These are phyloP conservation scores for Drosophila anomalipes DNA, from an alignment of 2,888 invertebrate species.

Conservation along the genomic window DNA sequence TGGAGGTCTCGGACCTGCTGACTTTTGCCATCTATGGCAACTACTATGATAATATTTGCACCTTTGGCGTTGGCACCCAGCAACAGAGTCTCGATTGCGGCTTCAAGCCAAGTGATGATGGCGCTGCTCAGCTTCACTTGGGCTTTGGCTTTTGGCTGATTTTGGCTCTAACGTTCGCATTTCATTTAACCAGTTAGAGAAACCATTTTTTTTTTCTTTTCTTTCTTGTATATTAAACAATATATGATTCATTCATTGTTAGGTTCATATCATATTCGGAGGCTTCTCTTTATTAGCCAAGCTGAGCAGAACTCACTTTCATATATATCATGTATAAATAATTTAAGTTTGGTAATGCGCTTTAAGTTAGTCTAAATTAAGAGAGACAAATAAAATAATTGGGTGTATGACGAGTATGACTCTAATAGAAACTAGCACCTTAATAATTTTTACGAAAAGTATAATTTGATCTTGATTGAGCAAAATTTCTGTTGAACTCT, in stretches of 20 bases:
- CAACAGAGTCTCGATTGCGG: conserved; percentile 50
- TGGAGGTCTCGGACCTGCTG: conserved; percentile 59
- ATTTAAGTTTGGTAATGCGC: not conserved
- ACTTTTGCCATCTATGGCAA: conserved; percentile 81
- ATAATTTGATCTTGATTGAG: not conserved
- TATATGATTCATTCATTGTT: too few species aligned
- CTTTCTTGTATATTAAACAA: not conserved
- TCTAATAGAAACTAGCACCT: not conserved
- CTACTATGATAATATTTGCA: conserved; percentile 71
- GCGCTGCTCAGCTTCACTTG: conserved; percentile 17
- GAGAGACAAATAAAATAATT: not conserved
- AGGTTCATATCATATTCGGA: not conserved
- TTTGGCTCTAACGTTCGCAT: not conserved
- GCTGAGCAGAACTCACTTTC: not conserved
- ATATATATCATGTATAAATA: not conserved
- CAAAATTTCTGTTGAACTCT: not conserved
- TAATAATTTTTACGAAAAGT: not conserved
- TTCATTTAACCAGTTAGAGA: not conserved
- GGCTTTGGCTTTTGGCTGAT: conserved; percentile 14
- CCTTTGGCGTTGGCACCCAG: conserved; percentile 32
- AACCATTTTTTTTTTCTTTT: not conserved
- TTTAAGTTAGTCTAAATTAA: not conserved
- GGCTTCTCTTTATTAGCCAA: not conserved
- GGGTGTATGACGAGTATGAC: not conserved
- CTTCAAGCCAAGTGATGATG: conserved; percentile 18